These are phyloP conservation scores for Poeciliopsis infans DNA, from an alignment of 2,797 vertebrate genomes.

Conservation along the genomic window DNA sequence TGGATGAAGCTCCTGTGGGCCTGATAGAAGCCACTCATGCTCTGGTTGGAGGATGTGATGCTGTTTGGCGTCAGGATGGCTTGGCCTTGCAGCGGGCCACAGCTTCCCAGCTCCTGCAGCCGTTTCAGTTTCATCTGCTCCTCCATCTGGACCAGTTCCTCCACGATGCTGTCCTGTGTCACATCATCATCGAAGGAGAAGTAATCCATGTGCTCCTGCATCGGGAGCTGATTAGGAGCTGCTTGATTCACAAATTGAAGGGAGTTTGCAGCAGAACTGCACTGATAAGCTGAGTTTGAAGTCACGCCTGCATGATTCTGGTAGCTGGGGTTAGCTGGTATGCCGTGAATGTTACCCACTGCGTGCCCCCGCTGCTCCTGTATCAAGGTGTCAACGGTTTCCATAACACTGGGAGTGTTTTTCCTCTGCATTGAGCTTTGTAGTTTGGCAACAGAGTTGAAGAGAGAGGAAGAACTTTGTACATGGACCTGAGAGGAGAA, in stretches of 20 bases:
- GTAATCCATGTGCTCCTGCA: conserved; percentile 88
- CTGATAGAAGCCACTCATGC: conserved; percentile 85
- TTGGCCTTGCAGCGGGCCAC: conserved; percentile 83
- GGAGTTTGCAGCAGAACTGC: conserved; percentile 55
- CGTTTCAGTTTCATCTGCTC: conserved; percentile 95
- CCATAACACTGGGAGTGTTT: conserved; percentile 81
- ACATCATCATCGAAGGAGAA: conserved; percentile 96
- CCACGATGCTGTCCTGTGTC: conserved; percentile 98
- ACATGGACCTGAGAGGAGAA: conserved; percentile 67
- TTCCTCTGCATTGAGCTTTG: conserved; percentile 62
- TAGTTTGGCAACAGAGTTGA: conserved; percentile 81
- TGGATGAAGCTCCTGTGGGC: conserved; percentile 86
- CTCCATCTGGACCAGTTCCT: conserved; percentile 98
- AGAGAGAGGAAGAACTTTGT: conserved; percentile 76
- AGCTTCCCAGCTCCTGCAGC: conserved; percentile 83
- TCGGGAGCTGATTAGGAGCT: conserved; percentile 82
- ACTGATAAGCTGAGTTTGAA: conserved; percentile 78
- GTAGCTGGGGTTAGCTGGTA: conserved; percentile 69
- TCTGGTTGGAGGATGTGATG: conserved; percentile 79
- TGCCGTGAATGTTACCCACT: conserved; percentile 77
- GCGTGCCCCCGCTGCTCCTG: conserved; percentile 74
- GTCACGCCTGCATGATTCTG: conserved; percentile 74
- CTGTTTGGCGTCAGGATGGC: conserved; percentile 76
- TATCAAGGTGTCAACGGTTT: conserved; percentile 71
- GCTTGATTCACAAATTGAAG: conserved; percentile 80